Evolutionary conservation across 53 echinoderm and acorn worm species (phyloP).

Genomic region (Luidia sarsii): DNA sequence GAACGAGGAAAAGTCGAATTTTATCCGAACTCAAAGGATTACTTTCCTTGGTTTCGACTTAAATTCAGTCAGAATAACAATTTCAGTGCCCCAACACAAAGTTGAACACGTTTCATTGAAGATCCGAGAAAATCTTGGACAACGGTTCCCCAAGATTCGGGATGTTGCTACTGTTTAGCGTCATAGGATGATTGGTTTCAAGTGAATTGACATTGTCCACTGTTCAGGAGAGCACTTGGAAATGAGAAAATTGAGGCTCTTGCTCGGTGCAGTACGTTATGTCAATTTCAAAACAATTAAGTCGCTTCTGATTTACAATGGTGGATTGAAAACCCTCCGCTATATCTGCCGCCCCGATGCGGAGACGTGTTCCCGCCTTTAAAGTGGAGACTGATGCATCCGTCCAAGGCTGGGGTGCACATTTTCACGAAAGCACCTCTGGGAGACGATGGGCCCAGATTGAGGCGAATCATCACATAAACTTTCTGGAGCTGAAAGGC

Average conservation of each 20-base stretch:
- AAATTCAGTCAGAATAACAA: background rate
- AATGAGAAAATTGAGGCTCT: background rate
- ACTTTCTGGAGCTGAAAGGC: too few species aligned
- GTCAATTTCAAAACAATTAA: background rate
- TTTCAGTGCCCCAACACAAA: background rate
- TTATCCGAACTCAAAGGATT: background rate
- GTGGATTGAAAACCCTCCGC: background rate
- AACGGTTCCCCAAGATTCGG: background rate
- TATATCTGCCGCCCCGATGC: background rate
- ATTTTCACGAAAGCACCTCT: background rate
- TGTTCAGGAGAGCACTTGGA: background rate
- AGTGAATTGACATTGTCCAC: background rate
- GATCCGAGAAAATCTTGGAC: background rate
- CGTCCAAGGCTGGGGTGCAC: conserved; percentile 57
- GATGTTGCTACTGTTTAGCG: background rate
- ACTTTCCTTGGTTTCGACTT: background rate
- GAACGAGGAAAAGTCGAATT: background rate
- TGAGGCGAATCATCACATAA: too few species aligned
- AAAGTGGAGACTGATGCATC: conserved; percentile 48
- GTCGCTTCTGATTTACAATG: background rate
- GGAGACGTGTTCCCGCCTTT: background rate
- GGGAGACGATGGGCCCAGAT: conserved; percentile 52
- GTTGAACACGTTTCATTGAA: background rate
- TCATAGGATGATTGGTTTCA: background rate
- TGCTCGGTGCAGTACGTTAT: background rate